Conservation (phyloP, 2,113 vertebrate genomes). For the Lepus timidus region DNA sequence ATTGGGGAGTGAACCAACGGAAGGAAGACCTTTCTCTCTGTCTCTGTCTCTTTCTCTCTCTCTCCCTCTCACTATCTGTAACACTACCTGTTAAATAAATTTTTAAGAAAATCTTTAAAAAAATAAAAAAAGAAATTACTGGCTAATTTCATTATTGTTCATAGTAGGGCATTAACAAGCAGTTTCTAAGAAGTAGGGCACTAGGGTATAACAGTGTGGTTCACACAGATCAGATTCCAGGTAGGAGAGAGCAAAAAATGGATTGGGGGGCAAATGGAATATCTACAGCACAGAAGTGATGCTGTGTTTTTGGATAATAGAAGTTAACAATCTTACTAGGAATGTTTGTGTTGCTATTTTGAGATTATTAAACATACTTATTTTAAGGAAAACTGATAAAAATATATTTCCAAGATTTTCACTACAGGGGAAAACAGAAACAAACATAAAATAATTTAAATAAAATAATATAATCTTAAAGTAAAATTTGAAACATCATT, state of each 20-base stretch:
- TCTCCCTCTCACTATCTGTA: too few species aligned
- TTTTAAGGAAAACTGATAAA: not conserved
- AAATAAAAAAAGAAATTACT: not conserved
- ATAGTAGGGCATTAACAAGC: not conserved
- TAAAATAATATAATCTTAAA: not conserved
- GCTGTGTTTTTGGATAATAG: not conserved
- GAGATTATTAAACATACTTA: not conserved
- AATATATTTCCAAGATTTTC: not conserved
- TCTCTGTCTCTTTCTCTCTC: too few species aligned
- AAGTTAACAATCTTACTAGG: not conserved
- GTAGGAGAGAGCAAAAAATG: not conserved
- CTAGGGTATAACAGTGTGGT: not conserved
- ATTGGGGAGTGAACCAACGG: too few species aligned
- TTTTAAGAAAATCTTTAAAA: too few species aligned
- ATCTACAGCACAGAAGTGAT: not conserved
- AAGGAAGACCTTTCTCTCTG: too few species aligned
- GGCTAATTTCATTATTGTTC: not conserved
- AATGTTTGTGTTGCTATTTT: not conserved
- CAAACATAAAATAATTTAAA: not conserved
- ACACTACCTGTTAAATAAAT: too few species aligned
- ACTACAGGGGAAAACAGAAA: not conserved
- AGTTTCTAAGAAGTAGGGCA: not conserved
- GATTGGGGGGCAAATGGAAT: not conserved
- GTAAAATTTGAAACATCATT: not conserved
- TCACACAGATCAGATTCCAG: not conserved